Conservation (phyloP, 2,888 invertebrate genomes). For the Melinaea menophilus region DNA sequence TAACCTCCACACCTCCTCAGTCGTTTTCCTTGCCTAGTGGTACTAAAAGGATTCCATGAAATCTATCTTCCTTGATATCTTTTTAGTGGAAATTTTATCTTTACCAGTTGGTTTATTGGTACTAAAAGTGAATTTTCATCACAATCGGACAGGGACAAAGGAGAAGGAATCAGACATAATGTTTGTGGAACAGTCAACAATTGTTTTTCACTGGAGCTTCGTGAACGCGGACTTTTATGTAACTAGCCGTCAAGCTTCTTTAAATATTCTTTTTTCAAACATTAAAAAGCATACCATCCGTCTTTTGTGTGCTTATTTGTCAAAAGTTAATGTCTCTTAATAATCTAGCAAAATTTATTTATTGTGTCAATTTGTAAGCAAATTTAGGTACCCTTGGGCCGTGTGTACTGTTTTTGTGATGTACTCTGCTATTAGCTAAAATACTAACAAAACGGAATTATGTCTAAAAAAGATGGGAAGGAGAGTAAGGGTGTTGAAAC, state of each 20-base stretch:
- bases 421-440: conserved; percentile 15
- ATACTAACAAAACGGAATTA: conserved; percentile 23
- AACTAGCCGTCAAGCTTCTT: conserved; percentile 18
- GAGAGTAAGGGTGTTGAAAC: conserved; percentile 24
- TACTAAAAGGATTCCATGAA: too few relatives aligned
- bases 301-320: conserved; percentile 19
- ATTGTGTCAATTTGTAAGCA: conserved; percentile 11
- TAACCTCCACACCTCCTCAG: too few relatives aligned
- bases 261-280: conserved; percentile 26
- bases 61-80: too few relatives aligned
- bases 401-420: conserved; percentile 14
- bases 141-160: too few relatives aligned
- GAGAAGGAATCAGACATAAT: too few relatives aligned
- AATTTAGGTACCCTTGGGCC: conserved; percentile 1
- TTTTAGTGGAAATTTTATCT: too few relatives aligned
- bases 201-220: too few relatives aligned
- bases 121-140: too few relatives aligned
- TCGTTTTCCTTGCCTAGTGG: too few relatives aligned
- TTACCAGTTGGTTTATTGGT: too few relatives aligned
- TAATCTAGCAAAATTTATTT: conserved; percentile 17
- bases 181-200: too few relatives aligned
- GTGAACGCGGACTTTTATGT: neutral
- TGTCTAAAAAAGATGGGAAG: conserved; percentile 37
- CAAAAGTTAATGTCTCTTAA: conserved; percentile 17
- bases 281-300: conserved; percentile 15